These are phyloP conservation scores for Peromyscus eremicus DNA, from an alignment of 2,797 vertebrate species.

Conservation along the genomic window DNA sequence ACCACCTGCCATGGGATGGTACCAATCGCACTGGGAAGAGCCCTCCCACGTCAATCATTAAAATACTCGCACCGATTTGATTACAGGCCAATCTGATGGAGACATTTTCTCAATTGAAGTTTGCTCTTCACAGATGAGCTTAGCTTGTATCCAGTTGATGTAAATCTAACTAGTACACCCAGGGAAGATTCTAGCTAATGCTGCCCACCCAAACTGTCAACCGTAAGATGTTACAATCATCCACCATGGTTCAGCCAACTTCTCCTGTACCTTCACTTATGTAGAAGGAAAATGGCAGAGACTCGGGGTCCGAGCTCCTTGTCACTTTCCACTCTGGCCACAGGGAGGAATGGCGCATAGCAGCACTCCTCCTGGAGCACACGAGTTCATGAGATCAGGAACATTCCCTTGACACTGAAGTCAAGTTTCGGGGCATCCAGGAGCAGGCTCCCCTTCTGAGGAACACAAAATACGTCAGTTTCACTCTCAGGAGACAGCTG, in stretches of 20 bases:
- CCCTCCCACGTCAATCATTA: neutral
- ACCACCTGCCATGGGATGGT: neutral
- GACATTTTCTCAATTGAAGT: neutral
- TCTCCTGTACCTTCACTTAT: neutral
- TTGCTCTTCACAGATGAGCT: neutral
- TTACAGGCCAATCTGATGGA: neutral
- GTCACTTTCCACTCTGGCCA: too few species aligned
- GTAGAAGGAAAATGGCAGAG: neutral
- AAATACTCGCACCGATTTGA: neutral
- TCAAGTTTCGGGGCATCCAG: neutral
- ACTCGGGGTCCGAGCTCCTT: neutral
- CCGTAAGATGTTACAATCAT: neutral
- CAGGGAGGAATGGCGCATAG: neutral
- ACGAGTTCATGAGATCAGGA: fast-evolving
- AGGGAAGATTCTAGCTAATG: neutral
- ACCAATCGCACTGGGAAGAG: neutral
- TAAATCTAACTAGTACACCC: neutral
- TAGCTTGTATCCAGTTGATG: neutral
- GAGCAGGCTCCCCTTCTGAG: neutral
- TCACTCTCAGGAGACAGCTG: neutral
- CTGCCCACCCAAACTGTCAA: neutral
- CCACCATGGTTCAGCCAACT: fast-evolving
- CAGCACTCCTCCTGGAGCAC: neutral
- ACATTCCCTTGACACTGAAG: neutral
- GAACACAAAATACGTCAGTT: neutral